A percentile compares a stretch with the other conserved stretches of the same genome.
These are phyloP conservation scores for Poeciliopsis presidionis DNA, from an alignment of 2,797 vertebrate species.

Conservation along the genomic window DNA sequence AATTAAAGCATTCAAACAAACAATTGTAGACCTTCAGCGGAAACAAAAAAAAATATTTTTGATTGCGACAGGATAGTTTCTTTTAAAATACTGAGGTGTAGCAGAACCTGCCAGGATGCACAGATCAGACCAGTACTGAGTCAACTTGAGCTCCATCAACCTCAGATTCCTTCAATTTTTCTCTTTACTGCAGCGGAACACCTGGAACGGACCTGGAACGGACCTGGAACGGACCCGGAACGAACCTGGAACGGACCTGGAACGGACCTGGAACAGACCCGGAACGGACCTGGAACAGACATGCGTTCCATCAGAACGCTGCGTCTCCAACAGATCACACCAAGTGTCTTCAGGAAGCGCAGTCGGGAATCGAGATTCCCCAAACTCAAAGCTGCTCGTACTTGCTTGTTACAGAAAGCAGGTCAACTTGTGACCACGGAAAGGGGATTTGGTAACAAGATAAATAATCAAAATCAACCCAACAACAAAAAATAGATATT, in stretches of 20 bases:
- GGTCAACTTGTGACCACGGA: conserved; percentile 62
- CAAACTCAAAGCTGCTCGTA: not conserved
- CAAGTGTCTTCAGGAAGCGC: conserved; percentile 51
- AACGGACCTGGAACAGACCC: not conserved
- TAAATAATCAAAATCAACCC: conserved; percentile 71
- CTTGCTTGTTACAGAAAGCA: conserved; percentile 33
- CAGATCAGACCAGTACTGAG: conserved; percentile 16
- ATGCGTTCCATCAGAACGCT: conserved; percentile 16
- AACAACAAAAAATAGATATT: conserved; percentile 47
- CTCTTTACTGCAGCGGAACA: not conserved
- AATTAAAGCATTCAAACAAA: conserved; percentile 38
- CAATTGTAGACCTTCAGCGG: conserved; percentile 22
- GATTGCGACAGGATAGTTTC: conserved; percentile 20
- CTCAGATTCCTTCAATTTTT: not conserved
- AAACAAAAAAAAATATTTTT: not conserved
- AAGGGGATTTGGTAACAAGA: conserved; percentile 56
- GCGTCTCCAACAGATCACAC: conserved; percentile 18
- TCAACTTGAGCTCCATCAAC: not conserved
- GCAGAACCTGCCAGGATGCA: conserved; percentile 29
- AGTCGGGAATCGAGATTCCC: not conserved
- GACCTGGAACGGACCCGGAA: not conserved
- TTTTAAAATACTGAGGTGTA: conserved; percentile 35
- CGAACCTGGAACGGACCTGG: not conserved
- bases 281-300: not conserved
- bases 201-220: not conserved